These are phyloP conservation scores for Megaceryle alcyon DNA, from an alignment of 2,797 vertebrate genomes.

Conservation along the genomic window DNA sequence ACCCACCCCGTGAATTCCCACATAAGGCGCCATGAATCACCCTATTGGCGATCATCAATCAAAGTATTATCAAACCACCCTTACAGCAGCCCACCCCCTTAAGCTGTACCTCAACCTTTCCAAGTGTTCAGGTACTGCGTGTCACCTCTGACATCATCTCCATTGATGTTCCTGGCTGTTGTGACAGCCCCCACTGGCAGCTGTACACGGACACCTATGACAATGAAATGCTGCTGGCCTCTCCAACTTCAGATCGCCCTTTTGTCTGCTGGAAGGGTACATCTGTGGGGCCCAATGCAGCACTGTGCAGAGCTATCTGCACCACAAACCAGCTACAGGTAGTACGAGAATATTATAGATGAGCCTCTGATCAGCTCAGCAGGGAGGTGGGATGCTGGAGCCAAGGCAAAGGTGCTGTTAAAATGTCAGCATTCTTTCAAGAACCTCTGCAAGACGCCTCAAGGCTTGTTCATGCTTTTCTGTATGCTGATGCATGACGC, in stretches of 20 bases:
- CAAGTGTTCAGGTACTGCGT: neutral
- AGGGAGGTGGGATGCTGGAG: neutral
- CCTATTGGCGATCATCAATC: too few species aligned
- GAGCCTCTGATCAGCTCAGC: neutral
- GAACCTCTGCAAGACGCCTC: neutral
- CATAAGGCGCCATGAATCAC: too few species aligned
- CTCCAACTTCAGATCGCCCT: neutral
- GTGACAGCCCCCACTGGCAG: neutral
- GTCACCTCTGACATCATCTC: neutral
- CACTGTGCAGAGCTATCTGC: neutral
- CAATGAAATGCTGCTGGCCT: neutral
- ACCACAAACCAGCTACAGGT: neutral
- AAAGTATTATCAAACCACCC: too few species aligned
- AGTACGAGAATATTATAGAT: neutral
- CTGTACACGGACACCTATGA: neutral
- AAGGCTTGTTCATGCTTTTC: neutral
- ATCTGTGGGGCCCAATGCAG: fast-evolving
- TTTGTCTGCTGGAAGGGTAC: neutral
- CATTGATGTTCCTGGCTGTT: neutral
- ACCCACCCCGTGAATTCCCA: too few species aligned
- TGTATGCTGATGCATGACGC: neutral
- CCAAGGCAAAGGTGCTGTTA: neutral
- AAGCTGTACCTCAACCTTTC: neutral
- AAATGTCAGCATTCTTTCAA: neutral
- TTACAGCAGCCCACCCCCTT: neutral